A percentile compares a stretch with the other conserved stretches of the same genome.
Evolutionary conservation across 2,797 vertebrate species (phyloP).

Genomic region (Lepilemur ruficaudatus): DNA sequence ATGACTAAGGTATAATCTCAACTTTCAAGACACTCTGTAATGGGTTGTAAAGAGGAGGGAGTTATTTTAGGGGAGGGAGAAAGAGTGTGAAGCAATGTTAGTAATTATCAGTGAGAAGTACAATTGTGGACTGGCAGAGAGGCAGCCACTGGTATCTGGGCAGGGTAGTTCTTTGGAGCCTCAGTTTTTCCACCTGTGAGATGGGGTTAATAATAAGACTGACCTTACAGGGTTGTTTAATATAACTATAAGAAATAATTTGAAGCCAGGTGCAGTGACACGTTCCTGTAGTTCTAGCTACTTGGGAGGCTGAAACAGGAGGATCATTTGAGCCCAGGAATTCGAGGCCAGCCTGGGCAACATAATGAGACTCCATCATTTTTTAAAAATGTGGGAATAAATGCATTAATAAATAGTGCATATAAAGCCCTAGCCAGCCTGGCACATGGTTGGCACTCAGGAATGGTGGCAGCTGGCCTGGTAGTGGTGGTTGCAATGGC

Average conservation of each 20-base stretch:
- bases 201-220: neutral
- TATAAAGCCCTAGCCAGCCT: neutral
- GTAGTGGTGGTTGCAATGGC: neutral
- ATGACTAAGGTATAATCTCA: neutral
- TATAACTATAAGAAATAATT: neutral
- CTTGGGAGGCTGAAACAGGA: neutral
- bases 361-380: neutral
- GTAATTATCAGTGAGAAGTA: neutral
- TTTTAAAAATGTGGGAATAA: neutral
- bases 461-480: neutral
- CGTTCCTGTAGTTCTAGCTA: neutral
- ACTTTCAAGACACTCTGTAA: neutral
- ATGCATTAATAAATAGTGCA: neutral
- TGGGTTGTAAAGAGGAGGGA: neutral
- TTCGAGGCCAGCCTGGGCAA: neutral
- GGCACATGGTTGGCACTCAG: neutral
- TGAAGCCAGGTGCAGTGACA: neutral
- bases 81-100: neutral
- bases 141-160: too few species aligned
- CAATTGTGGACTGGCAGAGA: rapidly evolving
- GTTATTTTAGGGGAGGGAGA: neutral
- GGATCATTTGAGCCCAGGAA: neutral
- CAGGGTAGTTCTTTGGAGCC: neutral
- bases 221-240: neutral
- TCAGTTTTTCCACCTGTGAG: neutral